Evolutionary conservation across 37 sponge, comb jelly and placozoan genomes (phyloP).

Genomic region (Oscarella lobularis): DNA sequence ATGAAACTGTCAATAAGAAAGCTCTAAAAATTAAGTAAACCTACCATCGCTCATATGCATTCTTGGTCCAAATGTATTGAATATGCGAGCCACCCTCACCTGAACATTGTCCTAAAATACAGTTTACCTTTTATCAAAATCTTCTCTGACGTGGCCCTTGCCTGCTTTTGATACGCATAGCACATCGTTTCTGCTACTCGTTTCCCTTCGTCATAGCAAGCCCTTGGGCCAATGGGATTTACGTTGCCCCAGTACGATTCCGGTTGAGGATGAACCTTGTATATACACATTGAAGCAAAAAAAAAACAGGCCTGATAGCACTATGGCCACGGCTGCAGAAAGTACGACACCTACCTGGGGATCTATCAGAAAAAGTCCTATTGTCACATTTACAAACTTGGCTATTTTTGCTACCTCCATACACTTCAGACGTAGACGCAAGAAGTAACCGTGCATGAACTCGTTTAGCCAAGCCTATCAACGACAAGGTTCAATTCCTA

Average conservation of each 20-base stretch:
- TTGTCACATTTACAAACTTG: no score
- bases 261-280: constrained; percentile 79
- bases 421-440: constrained; percentile 90
- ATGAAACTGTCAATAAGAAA: background rate
- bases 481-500: background rate
- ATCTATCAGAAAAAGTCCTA: no score
- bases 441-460: constrained; percentile 62
- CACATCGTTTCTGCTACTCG: constrained; percentile 88
- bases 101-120: constrained; percentile 62
- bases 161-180: constrained; percentile 73
- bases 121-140: background rate
- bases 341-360: no score
- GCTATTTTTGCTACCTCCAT: no score
- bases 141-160: no score
- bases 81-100: constrained; percentile 86
- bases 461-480: constrained; percentile 65
- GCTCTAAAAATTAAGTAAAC: background rate
- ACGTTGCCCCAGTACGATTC: constrained; percentile 90
- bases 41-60: constrained; percentile 94
- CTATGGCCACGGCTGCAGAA: no score
- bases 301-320: no score
- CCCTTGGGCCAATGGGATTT: constrained; percentile 90
- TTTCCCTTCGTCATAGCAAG: constrained; percentile 95
- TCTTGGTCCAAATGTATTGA: constrained; percentile 90
- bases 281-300: no score